These are phyloP conservation scores for Micrasema longulum DNA, from an alignment of 1,140 invertebrate genomes.

Conservation along the genomic window DNA sequence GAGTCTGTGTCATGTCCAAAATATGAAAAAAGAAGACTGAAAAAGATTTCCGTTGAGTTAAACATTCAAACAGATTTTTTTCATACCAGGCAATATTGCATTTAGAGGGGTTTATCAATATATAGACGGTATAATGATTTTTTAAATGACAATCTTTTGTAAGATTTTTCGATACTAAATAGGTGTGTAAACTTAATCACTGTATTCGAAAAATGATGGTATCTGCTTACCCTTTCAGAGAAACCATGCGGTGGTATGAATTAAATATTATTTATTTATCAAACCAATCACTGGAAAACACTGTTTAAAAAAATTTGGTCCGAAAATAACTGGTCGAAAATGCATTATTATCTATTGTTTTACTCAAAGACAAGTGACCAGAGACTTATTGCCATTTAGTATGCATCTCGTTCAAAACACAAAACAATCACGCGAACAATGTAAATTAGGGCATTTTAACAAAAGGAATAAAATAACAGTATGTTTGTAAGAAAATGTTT, in stretches of 20 bases:
- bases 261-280: neutral
- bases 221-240: neutral
- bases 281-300: neutral
- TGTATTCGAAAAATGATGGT: neutral
- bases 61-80: too few relatives aligned
- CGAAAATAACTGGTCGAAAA: slow-evolving; percentile 47
- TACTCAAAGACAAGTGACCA: slow-evolving; percentile 41
- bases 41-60: too few relatives aligned
- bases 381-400: slow-evolving; percentile 34
- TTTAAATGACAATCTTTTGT: too few relatives aligned
- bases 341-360: slow-evolving; percentile 52
- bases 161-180: neutral
- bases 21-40: too few relatives aligned
- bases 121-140: too few relatives aligned
- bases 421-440: neutral
- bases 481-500: neutral
- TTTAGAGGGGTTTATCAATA: too few relatives aligned
- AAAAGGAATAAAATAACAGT: neutral
- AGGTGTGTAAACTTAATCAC: neutral
- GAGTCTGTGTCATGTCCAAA: too few relatives aligned
- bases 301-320: too few relatives aligned
- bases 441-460: neutral
- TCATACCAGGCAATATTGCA: too few relatives aligned
- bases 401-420: slow-evolving; percentile 2
- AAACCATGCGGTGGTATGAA: too few relatives aligned